Evolutionary conservation across 2,797 vertebrate genomes (phyloP).

Genomic region (Alca torda): DNA sequence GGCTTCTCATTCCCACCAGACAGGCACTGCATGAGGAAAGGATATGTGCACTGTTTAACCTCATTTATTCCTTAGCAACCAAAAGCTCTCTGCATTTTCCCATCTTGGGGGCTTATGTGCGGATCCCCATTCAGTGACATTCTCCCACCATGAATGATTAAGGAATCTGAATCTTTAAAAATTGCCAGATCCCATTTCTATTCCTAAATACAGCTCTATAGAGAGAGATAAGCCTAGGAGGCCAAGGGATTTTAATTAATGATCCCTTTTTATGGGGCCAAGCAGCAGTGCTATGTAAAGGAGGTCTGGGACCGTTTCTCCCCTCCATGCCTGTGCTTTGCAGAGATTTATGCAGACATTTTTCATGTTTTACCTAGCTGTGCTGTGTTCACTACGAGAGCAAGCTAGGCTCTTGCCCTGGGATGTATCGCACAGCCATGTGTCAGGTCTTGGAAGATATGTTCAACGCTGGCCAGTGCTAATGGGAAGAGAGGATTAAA

Average conservation of each 20-base stretch:
- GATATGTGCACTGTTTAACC: conserved; percentile 24
- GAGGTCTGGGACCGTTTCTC: neutral
- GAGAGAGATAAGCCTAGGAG: conserved; percentile 9
- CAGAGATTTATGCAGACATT: neutral
- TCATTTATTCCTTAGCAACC: conserved; percentile 71
- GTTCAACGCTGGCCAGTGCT: neutral
- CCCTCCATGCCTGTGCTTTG: neutral
- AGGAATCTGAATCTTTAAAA: conserved; percentile 67
- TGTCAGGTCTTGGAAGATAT: neutral
- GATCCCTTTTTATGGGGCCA: conserved; percentile 41
- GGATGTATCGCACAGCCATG: neutral
- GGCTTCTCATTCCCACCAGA: conserved; percentile 51
- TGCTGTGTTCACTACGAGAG: neutral
- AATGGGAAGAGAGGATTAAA: neutral
- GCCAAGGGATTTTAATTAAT: conserved; percentile 31
- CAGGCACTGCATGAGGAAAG: conserved; percentile 30
- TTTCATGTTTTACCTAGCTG: neutral
- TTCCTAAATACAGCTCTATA: conserved; percentile 38
- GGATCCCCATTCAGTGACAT: conserved; percentile 57
- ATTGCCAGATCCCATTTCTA: conserved; percentile 64
- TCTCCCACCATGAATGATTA: conserved; percentile 69
- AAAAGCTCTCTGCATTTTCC: conserved; percentile 61
- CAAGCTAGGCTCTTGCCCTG: neutral
- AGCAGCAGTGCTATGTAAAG: neutral
- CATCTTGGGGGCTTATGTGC: conserved; percentile 57